Evolutionary conservation across 2,113 vertebrate species (phyloP), one percentile per base, ranked within the genome.

Genomic region (Cebidichthys violaceus): DNA sequence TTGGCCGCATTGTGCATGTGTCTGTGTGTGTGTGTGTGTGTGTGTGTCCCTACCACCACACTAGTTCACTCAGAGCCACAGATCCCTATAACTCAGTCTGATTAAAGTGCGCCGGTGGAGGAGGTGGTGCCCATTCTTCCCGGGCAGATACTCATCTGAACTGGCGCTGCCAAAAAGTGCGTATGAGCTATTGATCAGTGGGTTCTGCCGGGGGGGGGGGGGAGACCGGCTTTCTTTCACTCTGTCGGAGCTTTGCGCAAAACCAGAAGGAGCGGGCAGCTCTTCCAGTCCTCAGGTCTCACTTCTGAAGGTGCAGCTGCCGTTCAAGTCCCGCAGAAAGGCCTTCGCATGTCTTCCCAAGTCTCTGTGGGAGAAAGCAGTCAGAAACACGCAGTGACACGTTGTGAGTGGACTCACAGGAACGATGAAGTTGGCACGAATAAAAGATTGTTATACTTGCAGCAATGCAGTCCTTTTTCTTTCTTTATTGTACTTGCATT

Each of bases 111-210:
- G 60, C 35, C 27, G 54, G 31, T 71, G 85, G 71, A 80, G 85
- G 71, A 80, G 85, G 80, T 65, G 8, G n/a, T 31, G 70, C 64
- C 72, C 76, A 69, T 64, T 78, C 47, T 6, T 41, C n/a, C 11
- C 7, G 6, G 24, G 35, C 65, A 74, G 47, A 78, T 80, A 77
- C 5, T 13, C 45, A 81, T 65, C 88, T 62, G 24, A 82, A 72
- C 15, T 3, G 55, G 22, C 0, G 8, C 74, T 68, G 77, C 75
- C 77, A 78, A 72, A 72, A 67, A 59, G 7, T 29, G 15, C 20
- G 64, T 66, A 86, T 88, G 87, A 90, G 76, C 65, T 89, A 86
- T 92, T 77, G 87, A 92, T 87, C 75, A 73, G 39, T 0, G 68
- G 31, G 33, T 33, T 31, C 24, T 57, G 76, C 73, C 29, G 71